Evolutionary conservation across 2,113 vertebrate species (phyloP).

Genomic region (Lynx canadensis): DNA sequence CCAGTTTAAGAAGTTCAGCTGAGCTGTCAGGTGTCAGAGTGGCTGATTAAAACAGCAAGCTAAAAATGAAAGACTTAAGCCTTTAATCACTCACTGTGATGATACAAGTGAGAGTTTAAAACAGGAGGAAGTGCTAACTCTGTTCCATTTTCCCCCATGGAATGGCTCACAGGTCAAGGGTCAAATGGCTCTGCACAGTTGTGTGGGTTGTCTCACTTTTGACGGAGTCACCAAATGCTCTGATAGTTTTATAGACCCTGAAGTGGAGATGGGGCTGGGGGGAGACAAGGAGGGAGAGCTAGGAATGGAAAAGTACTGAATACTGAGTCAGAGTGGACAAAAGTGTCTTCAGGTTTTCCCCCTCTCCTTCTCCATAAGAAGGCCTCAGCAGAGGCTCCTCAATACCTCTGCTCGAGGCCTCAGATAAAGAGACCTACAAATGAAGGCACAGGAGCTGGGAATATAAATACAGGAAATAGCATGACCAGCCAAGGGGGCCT

Average conservation of each 20-base stretch:
- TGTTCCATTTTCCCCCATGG: neutral
- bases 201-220: neutral
- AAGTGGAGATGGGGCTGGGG: neutral
- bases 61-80: neutral
- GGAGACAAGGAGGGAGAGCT: neutral
- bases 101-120: neutral
- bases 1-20: neutral
- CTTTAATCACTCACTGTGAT: neutral
- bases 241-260: neutral
- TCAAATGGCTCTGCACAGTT: neutral
- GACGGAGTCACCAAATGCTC: neutral
- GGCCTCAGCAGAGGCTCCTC: neutral
- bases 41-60: neutral
- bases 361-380: neutral
- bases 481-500: neutral
- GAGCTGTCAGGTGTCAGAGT: neutral
- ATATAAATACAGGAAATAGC: neutral
- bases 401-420: neutral
- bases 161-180: accelerated
- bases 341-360: neutral
- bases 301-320: neutral
- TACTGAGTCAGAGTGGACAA: too few species aligned
- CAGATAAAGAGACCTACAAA: neutral
- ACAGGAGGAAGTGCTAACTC: neutral
- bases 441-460: neutral